These are phyloP conservation scores for Hystrix cristata DNA, from an alignment of 2,113 vertebrate species.

Conservation along the genomic window DNA sequence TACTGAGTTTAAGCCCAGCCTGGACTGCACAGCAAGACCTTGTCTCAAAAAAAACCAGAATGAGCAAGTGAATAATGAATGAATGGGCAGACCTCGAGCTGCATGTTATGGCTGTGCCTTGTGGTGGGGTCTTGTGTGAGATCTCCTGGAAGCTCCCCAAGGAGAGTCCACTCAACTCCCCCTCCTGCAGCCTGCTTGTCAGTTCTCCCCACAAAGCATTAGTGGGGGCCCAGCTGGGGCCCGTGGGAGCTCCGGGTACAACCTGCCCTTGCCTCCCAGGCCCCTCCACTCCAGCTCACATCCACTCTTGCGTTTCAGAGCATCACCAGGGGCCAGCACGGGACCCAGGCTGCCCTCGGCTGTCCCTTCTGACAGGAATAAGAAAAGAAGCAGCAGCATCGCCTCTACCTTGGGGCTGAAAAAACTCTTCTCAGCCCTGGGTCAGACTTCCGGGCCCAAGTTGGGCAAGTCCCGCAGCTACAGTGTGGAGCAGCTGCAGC, in stretches of 20 bases:
- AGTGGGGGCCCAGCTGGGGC: neutral
- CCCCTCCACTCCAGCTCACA: neutral
- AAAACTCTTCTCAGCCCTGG: conserved; percentile 91
- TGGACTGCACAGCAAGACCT: neutral
- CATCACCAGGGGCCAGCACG: neutral
- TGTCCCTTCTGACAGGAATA: conserved; percentile 2
- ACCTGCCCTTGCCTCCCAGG: too few species aligned
- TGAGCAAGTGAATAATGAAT: neutral
- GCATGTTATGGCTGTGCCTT: neutral
- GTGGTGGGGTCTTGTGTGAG: neutral
- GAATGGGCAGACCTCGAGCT: neutral
- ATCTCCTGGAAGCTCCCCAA: neutral
- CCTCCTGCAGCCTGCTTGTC: neutral
- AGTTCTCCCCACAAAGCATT: accelerated
- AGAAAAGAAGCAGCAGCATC: conserved; percentile 77
- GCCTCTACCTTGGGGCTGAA: conserved; percentile 85
- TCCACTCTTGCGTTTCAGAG: conserved; percentile 73
- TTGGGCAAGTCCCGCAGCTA: conserved; percentile 89
- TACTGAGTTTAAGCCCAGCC: neutral
- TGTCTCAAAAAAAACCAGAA: neutral
- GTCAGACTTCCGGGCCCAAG: conserved; percentile 92
- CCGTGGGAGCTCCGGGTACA: neutral
- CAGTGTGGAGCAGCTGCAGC: conserved; percentile 92
- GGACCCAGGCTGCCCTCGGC: neutral
- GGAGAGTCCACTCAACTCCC: too few species aligned